phyloP scores from a whole-genome alignment of 2,888 invertebrate genomes.

The Camptogramma bilineatum region DNA sequence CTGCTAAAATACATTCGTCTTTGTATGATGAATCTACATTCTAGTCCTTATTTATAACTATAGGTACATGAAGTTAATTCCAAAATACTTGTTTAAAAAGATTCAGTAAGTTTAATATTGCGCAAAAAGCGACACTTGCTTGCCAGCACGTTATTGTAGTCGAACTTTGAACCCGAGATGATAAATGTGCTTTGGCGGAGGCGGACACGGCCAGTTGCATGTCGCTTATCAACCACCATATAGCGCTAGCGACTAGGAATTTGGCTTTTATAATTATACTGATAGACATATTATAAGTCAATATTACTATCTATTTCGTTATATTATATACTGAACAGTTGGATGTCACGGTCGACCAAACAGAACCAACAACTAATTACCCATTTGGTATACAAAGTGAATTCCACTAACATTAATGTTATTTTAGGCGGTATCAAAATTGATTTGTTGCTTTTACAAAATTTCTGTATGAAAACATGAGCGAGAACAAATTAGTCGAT shows the following conservation, averaged over 20 bases:
- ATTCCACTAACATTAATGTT: constrained; percentile 13
- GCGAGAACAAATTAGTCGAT: constrained; percentile 35
- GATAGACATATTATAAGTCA: neutral
- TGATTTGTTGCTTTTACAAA: constrained; percentile 21
- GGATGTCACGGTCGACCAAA: neutral
- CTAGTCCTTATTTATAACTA: too few relatives aligned
- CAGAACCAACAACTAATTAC: constrained; percentile 13
- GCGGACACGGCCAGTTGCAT: constrained; percentile 63
- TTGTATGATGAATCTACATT: neutral
- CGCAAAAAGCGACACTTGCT: constrained; percentile 44
- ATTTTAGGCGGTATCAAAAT: constrained; percentile 19
- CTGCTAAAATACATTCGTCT: constrained; percentile 2
- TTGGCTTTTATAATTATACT: neutral
- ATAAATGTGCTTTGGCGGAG: constrained; percentile 64
- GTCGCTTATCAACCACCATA: constrained; percentile 66
- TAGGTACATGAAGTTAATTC: too few relatives aligned
- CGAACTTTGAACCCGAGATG: constrained; percentile 73
- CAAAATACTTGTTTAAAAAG: neutral
- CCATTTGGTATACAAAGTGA: constrained; percentile 7
- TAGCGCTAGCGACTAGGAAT: constrained; percentile 50
- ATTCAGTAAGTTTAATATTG: neutral
- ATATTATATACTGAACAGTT: neutral
- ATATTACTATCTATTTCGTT: neutral
- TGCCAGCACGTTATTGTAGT: constrained; percentile 59
- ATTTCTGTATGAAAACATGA: constrained; percentile 35